These are phyloP conservation scores for Pollenia griseotomentosa DNA, from an alignment of 2,888 invertebrate genomes.

Conservation along the genomic window DNA sequence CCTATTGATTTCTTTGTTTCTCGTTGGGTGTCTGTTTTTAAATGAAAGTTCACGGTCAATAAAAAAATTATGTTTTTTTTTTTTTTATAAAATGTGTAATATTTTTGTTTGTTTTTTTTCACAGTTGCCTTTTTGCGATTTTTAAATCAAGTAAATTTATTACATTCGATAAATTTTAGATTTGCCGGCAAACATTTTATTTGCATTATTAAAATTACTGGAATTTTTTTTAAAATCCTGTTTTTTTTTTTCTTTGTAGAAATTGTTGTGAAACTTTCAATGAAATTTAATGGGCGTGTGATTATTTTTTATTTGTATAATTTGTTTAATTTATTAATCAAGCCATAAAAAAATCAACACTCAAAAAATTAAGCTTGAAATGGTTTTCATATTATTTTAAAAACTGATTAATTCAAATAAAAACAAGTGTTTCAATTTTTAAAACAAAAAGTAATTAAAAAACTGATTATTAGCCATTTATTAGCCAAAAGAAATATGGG, in stretches of 20 bases:
- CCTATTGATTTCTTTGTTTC: constrained; percentile 7
- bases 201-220: not conserved
- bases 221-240: not conserved
- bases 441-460: no score
- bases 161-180: constrained; percentile 27
- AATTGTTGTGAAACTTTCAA: constrained; percentile 10
- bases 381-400: no score
- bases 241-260: not conserved
- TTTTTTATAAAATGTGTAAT: constrained; percentile 32
- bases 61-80: constrained; percentile 7
- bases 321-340: constrained; percentile 22
- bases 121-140: constrained; percentile 33
- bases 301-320: constrained; percentile 8
- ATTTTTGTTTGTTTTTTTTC: constrained; percentile 48
- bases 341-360: not conserved
- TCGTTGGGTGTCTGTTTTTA: constrained; percentile 3
- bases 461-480: no score
- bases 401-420: no score
- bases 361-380: no score
- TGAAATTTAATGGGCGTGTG: constrained; percentile 29
- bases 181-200: not conserved
- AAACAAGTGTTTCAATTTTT: no score
- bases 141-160: constrained; percentile 31
- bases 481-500: no score
- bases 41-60: constrained; percentile 67